Base-by-base conservation (phyloP, 2,888 invertebrate genomes). In the Neoitamus cyanurus region DNA sequence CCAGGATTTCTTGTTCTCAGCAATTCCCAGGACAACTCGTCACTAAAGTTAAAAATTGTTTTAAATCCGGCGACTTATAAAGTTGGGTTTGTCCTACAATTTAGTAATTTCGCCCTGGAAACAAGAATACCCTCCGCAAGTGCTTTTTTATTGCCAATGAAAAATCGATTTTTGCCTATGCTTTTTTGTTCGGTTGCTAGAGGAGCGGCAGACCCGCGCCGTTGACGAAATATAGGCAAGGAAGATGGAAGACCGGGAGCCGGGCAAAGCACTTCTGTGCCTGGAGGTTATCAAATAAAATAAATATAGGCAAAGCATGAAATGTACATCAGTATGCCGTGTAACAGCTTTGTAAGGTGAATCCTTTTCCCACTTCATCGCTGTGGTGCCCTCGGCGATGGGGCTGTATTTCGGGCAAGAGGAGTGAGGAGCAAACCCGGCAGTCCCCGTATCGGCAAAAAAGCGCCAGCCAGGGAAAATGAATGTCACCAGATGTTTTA, bases 231-330 rank as follows among this genome's bases (percentile, higher is more conserved):
- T 58, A 20, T 15, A 58, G 20, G 6, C 58, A 20, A 11, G 3
- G 9, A 58, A 58, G 58, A 58, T 58, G 20, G 31, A 70, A 6
- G 70, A 28, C 70, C 30, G 15, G n/a, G 70, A 70, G 70, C 58
- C 25, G 25, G 58, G 58, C 25, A 58, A 9, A 11, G 58, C 15
- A 20, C 58, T 58, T 20, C 25, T 20, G n/a, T 30, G 31, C 31
- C 70, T 70, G 70, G 30, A 31, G 70, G 70, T 70, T 70, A 70
- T 70, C 70, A 70, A 70, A 70, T 70, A 70, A 70, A 70, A 70
- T 70, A 70, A 70, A 70, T 70, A 70, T 70, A 70, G 70, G 31
- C 70, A 70, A 70, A 31, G 70, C 58, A 70, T 70, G 70, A 30
- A 70, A 70, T 31, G 70, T 70, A 70, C 70, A 70, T 70, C 70